A percentile compares a stretch with the other conserved stretches of the same genome.
These are phyloP conservation scores for Drosophila funebris DNA, from an alignment of 1,140 invertebrate genomes.

Conservation along the genomic window DNA sequence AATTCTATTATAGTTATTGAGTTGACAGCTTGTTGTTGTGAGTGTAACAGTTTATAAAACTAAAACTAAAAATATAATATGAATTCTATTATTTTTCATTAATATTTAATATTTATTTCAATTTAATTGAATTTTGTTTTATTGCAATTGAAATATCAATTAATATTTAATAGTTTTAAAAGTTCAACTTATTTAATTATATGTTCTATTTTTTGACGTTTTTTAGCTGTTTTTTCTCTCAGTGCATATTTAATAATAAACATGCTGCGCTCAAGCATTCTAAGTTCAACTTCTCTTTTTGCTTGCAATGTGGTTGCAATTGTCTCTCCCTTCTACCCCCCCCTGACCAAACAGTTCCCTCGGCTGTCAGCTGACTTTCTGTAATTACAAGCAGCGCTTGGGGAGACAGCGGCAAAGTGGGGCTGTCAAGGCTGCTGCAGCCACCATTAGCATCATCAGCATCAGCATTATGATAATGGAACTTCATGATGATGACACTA, in stretches of 20 bases:
- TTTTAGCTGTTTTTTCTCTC: background rate
- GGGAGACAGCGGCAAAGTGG: background rate
- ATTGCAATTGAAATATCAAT: no score
- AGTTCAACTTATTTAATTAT: background rate
- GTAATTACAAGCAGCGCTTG: conserved; percentile 27
- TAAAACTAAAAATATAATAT: no score
- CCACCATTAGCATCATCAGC: conserved; percentile 67
- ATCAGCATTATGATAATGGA: conserved; percentile 45
- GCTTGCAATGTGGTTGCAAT: conserved; percentile 9
- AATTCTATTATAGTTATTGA: no score
- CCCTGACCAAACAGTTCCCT: background rate
- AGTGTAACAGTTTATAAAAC: no score
- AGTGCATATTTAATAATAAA: conserved; percentile 3
- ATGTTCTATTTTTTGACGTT: no score
- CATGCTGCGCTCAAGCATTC: conserved; percentile 17
- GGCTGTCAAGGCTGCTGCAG: conserved; percentile 39
- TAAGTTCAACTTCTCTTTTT: background rate
- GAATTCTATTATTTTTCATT: no score
- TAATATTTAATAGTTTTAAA: no score
- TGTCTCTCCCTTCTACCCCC: background rate
- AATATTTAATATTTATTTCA: no score
- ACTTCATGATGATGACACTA: conserved; percentile 54
- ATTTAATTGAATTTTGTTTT: no score
- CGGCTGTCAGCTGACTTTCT: conserved; percentile 4
- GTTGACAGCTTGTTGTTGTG: no score